These are phyloP conservation scores for Ardeotis arabs DNA, from an alignment of 2,113 vertebrate genomes.

Conservation along the genomic window DNA sequence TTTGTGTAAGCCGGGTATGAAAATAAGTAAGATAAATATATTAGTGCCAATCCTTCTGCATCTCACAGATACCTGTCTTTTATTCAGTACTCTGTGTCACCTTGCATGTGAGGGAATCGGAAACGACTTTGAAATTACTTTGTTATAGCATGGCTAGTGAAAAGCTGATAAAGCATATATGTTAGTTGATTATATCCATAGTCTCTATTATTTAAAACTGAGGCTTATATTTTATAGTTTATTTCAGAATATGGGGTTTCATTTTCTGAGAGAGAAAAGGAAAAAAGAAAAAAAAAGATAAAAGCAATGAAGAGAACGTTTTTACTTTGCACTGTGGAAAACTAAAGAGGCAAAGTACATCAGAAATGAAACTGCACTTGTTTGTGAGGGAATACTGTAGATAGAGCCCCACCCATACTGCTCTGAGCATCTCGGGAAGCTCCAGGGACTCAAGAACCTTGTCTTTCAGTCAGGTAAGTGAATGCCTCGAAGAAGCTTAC, in stretches of 20 bases:
- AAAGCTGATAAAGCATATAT: not conserved
- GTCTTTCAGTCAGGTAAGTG: not conserved
- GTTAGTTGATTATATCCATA: not conserved
- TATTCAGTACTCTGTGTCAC: not conserved
- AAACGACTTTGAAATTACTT: conserved; percentile 9
- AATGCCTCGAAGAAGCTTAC: not conserved
- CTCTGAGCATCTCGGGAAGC: not conserved
- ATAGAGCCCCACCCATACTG: not conserved
- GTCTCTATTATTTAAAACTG: not conserved
- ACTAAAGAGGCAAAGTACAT: not conserved
- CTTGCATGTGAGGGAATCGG: not conserved
- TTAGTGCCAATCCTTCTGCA: not conserved
- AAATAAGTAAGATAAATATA: not conserved
- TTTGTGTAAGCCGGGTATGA: not conserved
- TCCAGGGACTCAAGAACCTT: not conserved
- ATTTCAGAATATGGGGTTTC: not conserved
- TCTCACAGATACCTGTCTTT: not conserved
- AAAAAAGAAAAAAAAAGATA: not conserved
- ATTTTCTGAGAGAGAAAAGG: not conserved
- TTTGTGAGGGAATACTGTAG: not conserved
- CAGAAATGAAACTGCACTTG: not conserved
- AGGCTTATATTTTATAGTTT: not conserved
- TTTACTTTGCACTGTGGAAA: not conserved
- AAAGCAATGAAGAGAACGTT: not conserved
- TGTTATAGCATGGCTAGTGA: not conserved